Evolutionary conservation across 1,140 invertebrate genomes (phyloP).

Genomic region (Drosophila elegans): DNA sequence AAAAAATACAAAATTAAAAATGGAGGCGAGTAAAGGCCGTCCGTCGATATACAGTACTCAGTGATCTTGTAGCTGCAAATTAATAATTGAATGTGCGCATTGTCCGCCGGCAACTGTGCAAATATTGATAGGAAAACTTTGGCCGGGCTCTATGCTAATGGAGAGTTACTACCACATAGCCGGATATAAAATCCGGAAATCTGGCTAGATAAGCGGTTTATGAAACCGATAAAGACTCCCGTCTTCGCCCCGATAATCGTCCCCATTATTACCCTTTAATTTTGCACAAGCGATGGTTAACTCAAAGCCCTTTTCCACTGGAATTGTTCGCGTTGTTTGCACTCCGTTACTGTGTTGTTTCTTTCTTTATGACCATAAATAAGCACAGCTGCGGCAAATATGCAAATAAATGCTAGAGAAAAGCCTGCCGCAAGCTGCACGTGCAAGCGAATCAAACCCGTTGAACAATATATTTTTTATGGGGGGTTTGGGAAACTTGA

Average conservation of each 20-base stretch:
- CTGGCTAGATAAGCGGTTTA: constrained; percentile 31
- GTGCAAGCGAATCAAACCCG: constrained; percentile 53
- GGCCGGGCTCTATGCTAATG: constrained; percentile 59
- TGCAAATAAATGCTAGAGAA: constrained; percentile 66
- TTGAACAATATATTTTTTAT: not conserved
- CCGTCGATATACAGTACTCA: constrained; percentile 59
- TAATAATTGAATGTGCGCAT: constrained; percentile 56
- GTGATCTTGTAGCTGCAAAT: constrained; percentile 77
- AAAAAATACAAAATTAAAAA: constrained; percentile 20
- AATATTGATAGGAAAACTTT: constrained; percentile 66
- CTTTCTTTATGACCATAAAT: constrained; percentile 60
- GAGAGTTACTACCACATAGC: constrained; percentile 14
- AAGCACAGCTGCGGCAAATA: constrained; percentile 77
- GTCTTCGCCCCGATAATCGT: not conserved
- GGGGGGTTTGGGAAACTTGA: constrained; percentile 23
- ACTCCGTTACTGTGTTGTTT: constrained; percentile 30
- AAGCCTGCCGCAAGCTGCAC: constrained; percentile 41
- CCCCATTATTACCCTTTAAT: constrained; percentile 19
- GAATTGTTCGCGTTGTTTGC: constrained; percentile 32
- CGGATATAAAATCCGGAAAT: constrained; percentile 23
- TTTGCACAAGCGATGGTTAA: constrained; percentile 9
- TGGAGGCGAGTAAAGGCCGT: constrained; percentile 2
- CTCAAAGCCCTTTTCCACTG: constrained; percentile 31
- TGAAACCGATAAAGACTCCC: constrained; percentile 25
- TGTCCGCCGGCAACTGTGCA: constrained; percentile 59